Percentiles rank a stretch among this genome's conserved stretches.
phyloP scores from a whole-genome alignment of 2,113 vertebrate genomes.

The Ascaphus truei region DNA sequence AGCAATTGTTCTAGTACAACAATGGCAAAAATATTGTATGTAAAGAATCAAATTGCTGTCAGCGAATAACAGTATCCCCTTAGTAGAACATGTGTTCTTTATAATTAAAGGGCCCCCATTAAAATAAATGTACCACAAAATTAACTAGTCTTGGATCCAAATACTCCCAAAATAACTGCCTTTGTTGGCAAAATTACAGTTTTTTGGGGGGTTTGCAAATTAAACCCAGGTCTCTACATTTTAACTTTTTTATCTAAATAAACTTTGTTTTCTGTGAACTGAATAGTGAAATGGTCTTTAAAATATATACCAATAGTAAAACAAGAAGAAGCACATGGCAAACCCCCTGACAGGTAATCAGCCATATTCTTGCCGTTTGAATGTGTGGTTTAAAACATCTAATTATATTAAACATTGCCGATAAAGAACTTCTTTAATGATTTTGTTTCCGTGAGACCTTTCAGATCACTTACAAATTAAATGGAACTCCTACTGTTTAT shows the following conservation, averaged over 20 bases:
- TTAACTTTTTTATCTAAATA: too few relatives aligned
- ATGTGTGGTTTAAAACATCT: slow-evolving; percentile 65
- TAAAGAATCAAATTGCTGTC: neutral
- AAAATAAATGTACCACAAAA: neutral
- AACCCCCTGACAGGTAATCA: slow-evolving; percentile 65
- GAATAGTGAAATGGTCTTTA: too few relatives aligned
- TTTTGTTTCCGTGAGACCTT: slow-evolving; percentile 73
- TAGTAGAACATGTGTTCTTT: neutral
- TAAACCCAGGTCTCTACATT: too few relatives aligned
- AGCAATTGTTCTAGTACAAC: too few relatives aligned
- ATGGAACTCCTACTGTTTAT: slow-evolving; percentile 71
- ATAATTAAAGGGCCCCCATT: neutral
- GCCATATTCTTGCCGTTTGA: slow-evolving; percentile 61
- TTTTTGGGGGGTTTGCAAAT: too few relatives aligned
- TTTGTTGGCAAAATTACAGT: too few relatives aligned
- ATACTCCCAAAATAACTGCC: neutral
- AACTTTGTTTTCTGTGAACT: too few relatives aligned
- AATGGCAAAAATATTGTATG: neutral
- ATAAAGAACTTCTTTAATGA: slow-evolving; percentile 64
- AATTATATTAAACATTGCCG: slow-evolving; percentile 70
- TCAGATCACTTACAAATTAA: slow-evolving; percentile 72
- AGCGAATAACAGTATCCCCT: neutral
- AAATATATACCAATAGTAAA: too few relatives aligned
- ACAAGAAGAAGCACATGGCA: slow-evolving; percentile 36
- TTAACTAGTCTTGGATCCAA: neutral